Evolutionary conservation across 2,888 invertebrate species (phyloP).

Genomic region (Hirtodrosophila confusa): DNA sequence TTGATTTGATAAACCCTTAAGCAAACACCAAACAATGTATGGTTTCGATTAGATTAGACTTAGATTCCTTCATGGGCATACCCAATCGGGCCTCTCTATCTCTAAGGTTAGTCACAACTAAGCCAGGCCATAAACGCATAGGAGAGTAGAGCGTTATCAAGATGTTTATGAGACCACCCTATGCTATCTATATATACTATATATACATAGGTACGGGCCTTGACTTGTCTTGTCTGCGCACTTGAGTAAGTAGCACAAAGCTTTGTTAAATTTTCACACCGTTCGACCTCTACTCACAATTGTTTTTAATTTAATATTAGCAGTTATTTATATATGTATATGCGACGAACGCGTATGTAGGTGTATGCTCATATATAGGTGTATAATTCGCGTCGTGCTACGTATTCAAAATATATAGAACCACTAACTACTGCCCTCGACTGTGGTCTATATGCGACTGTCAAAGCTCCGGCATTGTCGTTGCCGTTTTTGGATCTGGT

Average conservation of each 20-base stretch:
- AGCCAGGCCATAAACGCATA: slow-evolving; percentile 1
- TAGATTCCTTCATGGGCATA: neutral
- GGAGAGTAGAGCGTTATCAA: slow-evolving; percentile 12
- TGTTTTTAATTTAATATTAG: slow-evolving; percentile 75
- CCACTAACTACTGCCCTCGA: slow-evolving; percentile 56
- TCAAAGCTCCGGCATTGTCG: slow-evolving; percentile 37
- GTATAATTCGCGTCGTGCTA: slow-evolving; percentile 23
- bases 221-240: slow-evolving; percentile 17
- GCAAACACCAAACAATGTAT: slow-evolving; percentile 15
- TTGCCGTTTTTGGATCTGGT: slow-evolving; percentile 43
- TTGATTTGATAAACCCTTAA: slow-evolving; percentile 24
- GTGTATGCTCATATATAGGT: slow-evolving; percentile 31
- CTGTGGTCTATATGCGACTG: slow-evolving; percentile 67
- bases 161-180: neutral
- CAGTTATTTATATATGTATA: slow-evolving; percentile 33
- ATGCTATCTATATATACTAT: slow-evolving; percentile 9
- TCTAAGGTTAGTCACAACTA: slow-evolving; percentile 1
- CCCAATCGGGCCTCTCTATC: neutral
- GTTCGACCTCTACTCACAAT: slow-evolving; percentile 71
- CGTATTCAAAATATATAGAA: slow-evolving; percentile 48
- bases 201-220: slow-evolving; percentile 3
- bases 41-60: slow-evolving; percentile 18
- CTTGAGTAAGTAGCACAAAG: slow-evolving; percentile 2
- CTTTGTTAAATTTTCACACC: slow-evolving; percentile 18
- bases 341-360: slow-evolving; percentile 19